Evolutionary conservation across 2,113 vertebrate genomes (phyloP).

Genomic region (Notechis scutatus): DNA sequence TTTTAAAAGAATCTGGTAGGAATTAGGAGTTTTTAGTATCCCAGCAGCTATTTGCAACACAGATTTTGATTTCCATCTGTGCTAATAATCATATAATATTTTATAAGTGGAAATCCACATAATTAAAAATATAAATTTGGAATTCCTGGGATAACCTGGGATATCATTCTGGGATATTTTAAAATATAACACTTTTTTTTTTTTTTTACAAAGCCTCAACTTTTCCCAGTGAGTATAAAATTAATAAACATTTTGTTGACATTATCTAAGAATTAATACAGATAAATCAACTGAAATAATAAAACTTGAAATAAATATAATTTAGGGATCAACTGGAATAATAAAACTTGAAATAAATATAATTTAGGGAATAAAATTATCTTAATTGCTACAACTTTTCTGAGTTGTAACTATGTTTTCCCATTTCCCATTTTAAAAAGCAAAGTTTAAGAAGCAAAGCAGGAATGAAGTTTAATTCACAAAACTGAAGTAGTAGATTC

Average conservation of each 20-base stretch:
- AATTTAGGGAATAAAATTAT: neutral
- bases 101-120: neutral
- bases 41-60: neutral
- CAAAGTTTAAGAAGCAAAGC: neutral
- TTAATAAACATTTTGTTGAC: neutral
- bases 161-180: neutral
- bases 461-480: neutral
- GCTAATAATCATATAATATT: neutral
- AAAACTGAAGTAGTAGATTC: neutral
- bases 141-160: neutral
- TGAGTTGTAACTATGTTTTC: neutral
- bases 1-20: neutral
- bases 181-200: neutral
- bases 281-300: neutral
- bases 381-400: neutral
- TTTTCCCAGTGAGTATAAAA: neutral
- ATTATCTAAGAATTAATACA: neutral
- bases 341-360: neutral
- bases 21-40: neutral
- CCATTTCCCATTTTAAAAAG: neutral
- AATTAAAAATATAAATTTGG: neutral
- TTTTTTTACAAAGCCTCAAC: neutral
- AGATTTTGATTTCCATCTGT: neutral
- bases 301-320: neutral
- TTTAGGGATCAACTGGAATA: neutral